Evolutionary conservation across 2,113 vertebrate genomes (phyloP).

Genomic region (Oriolus oriolus): DNA sequence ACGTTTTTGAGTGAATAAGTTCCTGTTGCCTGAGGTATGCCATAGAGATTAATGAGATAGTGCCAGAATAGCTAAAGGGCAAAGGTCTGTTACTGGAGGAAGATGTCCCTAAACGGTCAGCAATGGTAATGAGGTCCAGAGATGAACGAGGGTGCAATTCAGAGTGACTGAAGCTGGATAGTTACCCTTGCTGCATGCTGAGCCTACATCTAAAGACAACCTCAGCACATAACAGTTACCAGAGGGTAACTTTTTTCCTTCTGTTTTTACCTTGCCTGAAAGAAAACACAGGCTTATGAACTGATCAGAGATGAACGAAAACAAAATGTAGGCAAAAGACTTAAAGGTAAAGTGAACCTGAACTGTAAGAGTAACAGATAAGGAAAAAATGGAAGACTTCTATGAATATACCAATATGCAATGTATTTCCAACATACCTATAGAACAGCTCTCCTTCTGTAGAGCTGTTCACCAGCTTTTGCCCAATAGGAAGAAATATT

Average conservation of each 20-base stretch:
- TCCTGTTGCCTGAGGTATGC: background rate
- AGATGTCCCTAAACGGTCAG: background rate
- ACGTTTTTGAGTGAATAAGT: background rate
- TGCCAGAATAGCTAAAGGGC: background rate
- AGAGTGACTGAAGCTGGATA: background rate
- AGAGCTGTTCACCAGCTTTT: background rate
- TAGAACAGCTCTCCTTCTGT: background rate
- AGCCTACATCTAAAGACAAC: background rate
- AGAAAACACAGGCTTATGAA: background rate
- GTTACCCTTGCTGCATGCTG: background rate
- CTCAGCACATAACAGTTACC: background rate
- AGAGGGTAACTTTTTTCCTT: background rate
- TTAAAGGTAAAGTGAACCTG: background rate
- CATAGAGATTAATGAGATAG: background rate
- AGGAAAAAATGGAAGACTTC: background rate
- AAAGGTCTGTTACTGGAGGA: background rate
- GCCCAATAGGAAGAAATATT: background rate
- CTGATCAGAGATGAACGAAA: background rate
- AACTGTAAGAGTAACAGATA: background rate
- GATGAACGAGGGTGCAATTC: background rate
- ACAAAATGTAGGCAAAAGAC: background rate
- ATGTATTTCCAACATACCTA: background rate
- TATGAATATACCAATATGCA: background rate
- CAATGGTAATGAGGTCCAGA: background rate
- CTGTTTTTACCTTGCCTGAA: background rate